Conservation (phyloP, 2,113 vertebrate species). For the Catharus bicknelli region DNA sequence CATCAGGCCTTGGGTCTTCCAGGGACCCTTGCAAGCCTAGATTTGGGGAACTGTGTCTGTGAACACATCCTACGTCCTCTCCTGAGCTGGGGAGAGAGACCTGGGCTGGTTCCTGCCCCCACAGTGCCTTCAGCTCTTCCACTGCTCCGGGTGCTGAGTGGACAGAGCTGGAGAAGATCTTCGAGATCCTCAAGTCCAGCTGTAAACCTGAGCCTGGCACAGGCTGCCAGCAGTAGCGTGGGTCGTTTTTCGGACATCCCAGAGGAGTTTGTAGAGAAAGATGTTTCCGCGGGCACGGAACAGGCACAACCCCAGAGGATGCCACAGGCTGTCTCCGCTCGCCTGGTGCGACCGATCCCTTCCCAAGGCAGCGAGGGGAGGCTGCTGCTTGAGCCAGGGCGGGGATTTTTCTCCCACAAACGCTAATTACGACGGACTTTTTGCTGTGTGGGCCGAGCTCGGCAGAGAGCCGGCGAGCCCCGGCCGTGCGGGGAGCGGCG, state of each 20-base stretch:
- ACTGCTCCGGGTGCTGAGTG: fast-evolving
- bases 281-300: not conserved
- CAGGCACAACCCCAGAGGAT: fast-evolving
- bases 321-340: fast-evolving
- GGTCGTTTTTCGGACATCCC: fast-evolving
- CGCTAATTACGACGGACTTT: fast-evolving
- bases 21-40: not conserved
- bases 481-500: not conserved
- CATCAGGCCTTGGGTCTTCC: not conserved
- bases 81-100: not conserved
- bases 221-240: not conserved
- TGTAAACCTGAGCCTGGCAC: fast-evolving
- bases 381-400: not conserved
- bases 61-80: fast-evolving
- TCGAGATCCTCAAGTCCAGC: not conserved
- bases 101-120: not conserved
- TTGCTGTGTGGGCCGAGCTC: not conserved
- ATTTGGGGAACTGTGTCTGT: not conserved
- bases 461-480: fast-evolving
- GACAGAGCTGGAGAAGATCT: not conserved
- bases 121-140: not conserved
- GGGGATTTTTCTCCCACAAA: not conserved
- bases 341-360: fast-evolving
- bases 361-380: not conserved
- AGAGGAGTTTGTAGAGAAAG: not conserved